phyloP scores from a whole-genome alignment of 2,888 invertebrate genomes.

The Cantharis flavilabris region DNA sequence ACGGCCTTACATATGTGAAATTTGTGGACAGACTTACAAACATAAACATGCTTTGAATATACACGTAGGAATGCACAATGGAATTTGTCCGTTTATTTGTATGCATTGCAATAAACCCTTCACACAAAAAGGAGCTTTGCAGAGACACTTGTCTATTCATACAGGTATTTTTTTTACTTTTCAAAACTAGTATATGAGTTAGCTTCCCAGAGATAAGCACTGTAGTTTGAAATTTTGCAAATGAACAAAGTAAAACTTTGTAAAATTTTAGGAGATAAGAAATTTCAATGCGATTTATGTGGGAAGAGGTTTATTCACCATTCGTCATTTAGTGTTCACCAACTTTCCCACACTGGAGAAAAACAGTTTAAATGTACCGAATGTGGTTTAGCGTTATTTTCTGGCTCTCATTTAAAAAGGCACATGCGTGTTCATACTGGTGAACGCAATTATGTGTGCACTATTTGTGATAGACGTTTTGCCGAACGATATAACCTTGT shows the following conservation, averaged over 20 bases:
- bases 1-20: slow-evolving; percentile 56
- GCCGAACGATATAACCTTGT: slow-evolving; percentile 59
- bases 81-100: slow-evolving; percentile 57
- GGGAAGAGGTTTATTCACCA: slow-evolving; percentile 63
- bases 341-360: slow-evolving; percentile 65
- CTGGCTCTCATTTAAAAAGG: slow-evolving; percentile 68
- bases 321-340: slow-evolving; percentile 72
- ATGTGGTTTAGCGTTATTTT: slow-evolving; percentile 66
- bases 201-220: neutral
- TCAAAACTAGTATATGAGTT: neutral
- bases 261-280: slow-evolving; percentile 43
- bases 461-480: slow-evolving; percentile 63
- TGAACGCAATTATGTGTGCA: slow-evolving; percentile 64
- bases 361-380: slow-evolving; percentile 64
- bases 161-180: slow-evolving; percentile 45
- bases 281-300: slow-evolving; percentile 50
- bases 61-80: slow-evolving; percentile 60
- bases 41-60: slow-evolving; percentile 57
- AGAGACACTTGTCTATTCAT: slow-evolving; percentile 60
- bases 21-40: slow-evolving; percentile 60
- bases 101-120: slow-evolving; percentile 59
- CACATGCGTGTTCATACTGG: slow-evolving; percentile 71
- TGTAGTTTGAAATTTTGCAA: too few relatives aligned
- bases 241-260: neutral
- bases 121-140: slow-evolving; percentile 60